Percentiles rank a stretch among this genome's conserved stretches.
Evolutionary conservation across 2,888 invertebrate genomes (phyloP).

Genomic region (Ptilodon capucinus): DNA sequence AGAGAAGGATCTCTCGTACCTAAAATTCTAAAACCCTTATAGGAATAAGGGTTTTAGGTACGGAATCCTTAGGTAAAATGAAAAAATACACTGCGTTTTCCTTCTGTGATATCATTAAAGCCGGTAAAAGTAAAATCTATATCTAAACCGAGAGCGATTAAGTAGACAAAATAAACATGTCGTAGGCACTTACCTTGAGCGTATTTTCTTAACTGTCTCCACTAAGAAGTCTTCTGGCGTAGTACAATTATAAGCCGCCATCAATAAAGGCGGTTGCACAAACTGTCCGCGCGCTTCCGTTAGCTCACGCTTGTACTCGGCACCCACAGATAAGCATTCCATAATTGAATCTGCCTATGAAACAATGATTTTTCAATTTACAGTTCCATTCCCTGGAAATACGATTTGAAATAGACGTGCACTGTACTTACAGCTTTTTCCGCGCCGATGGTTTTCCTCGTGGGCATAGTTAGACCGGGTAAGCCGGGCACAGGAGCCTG

Average conservation of each 20-base stretch:
- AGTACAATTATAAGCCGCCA: constrained; percentile 89
- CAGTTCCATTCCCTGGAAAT: neutral
- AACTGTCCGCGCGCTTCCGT: constrained; percentile 78
- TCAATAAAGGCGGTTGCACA: constrained; percentile 87
- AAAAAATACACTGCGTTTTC: too few species aligned
- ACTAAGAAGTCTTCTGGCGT: constrained; percentile 91
- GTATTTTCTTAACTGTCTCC: constrained; percentile 89
- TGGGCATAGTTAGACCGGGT: constrained; percentile 90
- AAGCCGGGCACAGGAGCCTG: constrained; percentile 86
- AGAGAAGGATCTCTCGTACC: too few species aligned
- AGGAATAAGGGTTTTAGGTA: too few species aligned
- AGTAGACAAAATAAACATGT: too few species aligned
- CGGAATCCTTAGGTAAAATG: too few species aligned
- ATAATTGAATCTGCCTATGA: constrained; percentile 93
- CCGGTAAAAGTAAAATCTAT: too few species aligned
- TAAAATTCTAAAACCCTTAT: too few species aligned
- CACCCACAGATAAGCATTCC: constrained; percentile 93
- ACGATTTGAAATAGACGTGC: neutral
- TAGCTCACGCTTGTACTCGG: constrained; percentile 83
- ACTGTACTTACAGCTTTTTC: constrained; percentile 89
- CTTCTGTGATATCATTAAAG: too few species aligned
- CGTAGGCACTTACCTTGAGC: constrained; percentile 92
- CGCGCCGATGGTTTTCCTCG: constrained; percentile 93
- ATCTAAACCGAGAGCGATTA: too few species aligned
- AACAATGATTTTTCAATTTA: neutral